A percentile compares a stretch with the other conserved stretches of the same genome.
Evolutionary conservation across 2,113 vertebrate genomes (phyloP).

Genomic region (Barbus barbus): DNA sequence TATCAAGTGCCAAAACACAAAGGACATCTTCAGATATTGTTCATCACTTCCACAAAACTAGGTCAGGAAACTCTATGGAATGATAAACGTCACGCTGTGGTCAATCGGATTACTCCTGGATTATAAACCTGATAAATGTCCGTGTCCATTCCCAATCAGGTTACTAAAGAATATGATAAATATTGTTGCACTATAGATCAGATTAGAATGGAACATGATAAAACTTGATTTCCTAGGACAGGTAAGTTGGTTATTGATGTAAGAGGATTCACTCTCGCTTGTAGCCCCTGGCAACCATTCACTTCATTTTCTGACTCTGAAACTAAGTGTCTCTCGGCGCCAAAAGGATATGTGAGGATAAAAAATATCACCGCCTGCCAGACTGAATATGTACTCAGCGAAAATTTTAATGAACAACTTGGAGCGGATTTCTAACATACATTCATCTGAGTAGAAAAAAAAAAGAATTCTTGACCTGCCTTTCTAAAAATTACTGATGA

Average conservation of each 20-base stretch:
- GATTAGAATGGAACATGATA: slow-evolving; percentile 41
- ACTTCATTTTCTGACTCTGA: slow-evolving; percentile 36
- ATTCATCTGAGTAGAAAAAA: neutral
- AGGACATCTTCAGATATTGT: slow-evolving; percentile 7
- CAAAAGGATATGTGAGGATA: neutral
- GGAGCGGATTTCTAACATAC: neutral
- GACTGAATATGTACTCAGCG: slow-evolving; percentile 34
- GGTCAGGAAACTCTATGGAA: slow-evolving; percentile 17
- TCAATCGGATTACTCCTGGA: slow-evolving; percentile 44
- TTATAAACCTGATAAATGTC: slow-evolving; percentile 3
- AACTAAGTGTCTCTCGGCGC: slow-evolving; percentile 32
- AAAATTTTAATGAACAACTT: slow-evolving; percentile 25
- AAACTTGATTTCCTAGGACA: slow-evolving; percentile 38
- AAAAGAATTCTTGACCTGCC: neutral
- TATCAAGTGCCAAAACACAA: neutral
- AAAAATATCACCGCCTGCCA: slow-evolving; percentile 31
- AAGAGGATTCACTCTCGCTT: slow-evolving; percentile 20
- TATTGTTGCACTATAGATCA: slow-evolving; percentile 1
- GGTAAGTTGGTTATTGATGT: slow-evolving; percentile 26
- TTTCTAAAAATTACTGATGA: neutral
- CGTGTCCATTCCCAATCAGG: neutral
- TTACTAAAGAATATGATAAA: slow-evolving; percentile 38
- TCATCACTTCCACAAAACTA: neutral
- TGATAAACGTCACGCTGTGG: slow-evolving; percentile 19
- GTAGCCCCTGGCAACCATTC: slow-evolving; percentile 41